These are phyloP conservation scores for Montipora capitata DNA, from an alignment of 92 coral and sea anemone species.

Conservation along the genomic window DNA sequence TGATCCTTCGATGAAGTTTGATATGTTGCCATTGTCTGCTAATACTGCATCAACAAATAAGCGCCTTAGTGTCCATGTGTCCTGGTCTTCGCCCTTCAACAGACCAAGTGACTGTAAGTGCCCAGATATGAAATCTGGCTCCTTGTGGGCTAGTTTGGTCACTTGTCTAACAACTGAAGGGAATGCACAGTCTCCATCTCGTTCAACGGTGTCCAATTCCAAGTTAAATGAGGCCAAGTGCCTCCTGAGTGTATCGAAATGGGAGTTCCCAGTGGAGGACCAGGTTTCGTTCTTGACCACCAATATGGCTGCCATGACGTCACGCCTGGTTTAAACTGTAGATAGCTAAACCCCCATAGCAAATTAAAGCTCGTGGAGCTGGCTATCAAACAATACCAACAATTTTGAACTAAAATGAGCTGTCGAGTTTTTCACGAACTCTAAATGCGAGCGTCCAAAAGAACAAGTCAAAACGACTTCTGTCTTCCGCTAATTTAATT, in stretches of 20 bases:
- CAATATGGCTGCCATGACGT: no score
- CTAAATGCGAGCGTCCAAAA: no score
- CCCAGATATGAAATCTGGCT: not conserved
- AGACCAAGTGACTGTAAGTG: slow-evolving; percentile 23
- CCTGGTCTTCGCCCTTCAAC: slow-evolving; percentile 22
- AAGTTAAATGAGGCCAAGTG: slow-evolving; percentile 45
- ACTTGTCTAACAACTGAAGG: slow-evolving; percentile 31
- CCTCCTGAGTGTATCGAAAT: slow-evolving; percentile 26
- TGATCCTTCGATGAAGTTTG: slow-evolving; percentile 1
- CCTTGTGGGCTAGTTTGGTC: slow-evolving; percentile 16
- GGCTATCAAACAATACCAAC: no score
- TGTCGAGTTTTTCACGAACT: no score
- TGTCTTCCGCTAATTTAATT: no score
- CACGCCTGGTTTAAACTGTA: no score
- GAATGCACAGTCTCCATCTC: slow-evolving; percentile 67
- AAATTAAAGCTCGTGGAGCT: no score
- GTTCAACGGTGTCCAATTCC: slow-evolving; percentile 33
- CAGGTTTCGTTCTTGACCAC: no score
- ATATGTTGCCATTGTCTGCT: not conserved
- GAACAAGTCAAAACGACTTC: no score
- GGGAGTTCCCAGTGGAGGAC: no score
- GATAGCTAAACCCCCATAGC: no score
- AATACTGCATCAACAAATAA: slow-evolving; percentile 44
- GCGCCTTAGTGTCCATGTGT: slow-evolving; percentile 11
- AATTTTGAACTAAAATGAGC: no score